phyloP scores from a whole-genome alignment of 2,888 invertebrate species.

The Eupithecia tripunctaria region DNA sequence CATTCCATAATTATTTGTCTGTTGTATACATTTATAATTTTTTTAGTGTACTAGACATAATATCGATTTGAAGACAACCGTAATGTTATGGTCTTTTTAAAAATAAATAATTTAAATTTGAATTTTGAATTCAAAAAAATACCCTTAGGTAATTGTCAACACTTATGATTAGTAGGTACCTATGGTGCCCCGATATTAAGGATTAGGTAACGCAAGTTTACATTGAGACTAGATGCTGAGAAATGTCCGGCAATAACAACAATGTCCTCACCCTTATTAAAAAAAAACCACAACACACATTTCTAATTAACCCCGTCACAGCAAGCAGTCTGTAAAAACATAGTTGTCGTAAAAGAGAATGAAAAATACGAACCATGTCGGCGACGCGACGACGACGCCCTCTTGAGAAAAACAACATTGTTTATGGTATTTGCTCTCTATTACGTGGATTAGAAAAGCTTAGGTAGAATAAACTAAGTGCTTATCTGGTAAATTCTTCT shows the following conservation, averaged over 20 bases:
- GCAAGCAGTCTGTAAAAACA: constrained; percentile 51
- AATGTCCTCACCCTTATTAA: neutral
- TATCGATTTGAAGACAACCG: too few species aligned
- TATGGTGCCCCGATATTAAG: neutral
- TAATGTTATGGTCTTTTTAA: too few species aligned
- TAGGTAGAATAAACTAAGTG: neutral
- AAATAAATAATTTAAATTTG: too few species aligned
- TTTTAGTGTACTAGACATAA: too few species aligned
- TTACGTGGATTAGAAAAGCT: neutral
- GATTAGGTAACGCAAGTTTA: neutral
- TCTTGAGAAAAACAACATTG: constrained; percentile 52
- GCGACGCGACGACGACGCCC: constrained; percentile 50
- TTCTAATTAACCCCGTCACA: constrained; percentile 42
- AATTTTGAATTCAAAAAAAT: too few species aligned
- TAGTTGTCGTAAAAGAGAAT: constrained; percentile 68
- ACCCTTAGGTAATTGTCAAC: neutral
- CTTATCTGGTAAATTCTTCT: neutral
- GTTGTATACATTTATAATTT: too few species aligned
- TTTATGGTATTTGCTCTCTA: constrained; percentile 12
- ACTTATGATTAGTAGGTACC: neutral
- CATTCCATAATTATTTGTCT: too few species aligned
- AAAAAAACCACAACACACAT: constrained; percentile 34
- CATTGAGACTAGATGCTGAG: neutral
- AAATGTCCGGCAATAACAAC: neutral
- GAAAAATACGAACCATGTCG: constrained; percentile 55